phyloP scores from a whole-genome alignment of 1,140 invertebrate genomes.

The Batillaria attramentaria region DNA sequence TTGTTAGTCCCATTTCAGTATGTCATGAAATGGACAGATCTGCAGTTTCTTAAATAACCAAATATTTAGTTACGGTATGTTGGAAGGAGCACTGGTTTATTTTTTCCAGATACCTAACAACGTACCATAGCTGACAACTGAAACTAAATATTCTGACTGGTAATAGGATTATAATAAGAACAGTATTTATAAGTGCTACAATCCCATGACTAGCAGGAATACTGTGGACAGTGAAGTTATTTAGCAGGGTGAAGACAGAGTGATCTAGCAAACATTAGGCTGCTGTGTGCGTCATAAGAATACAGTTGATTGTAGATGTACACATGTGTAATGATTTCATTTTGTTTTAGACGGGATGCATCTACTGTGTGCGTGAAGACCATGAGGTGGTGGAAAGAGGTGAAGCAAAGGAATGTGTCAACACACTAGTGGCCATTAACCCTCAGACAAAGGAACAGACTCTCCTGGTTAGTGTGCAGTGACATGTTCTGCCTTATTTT shows the following conservation, averaged over 20 bases:
- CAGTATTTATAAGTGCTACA: background rate
- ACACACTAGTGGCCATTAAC: conserved; percentile 60
- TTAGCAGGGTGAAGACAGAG: background rate
- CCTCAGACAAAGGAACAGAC: conserved; percentile 48
- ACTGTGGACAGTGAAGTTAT: background rate
- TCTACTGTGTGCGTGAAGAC: conserved; percentile 65
- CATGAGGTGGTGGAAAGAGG: conserved; percentile 57
- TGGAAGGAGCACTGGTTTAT: too few species aligned
- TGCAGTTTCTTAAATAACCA: too few species aligned
- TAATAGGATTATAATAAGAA: too few species aligned
- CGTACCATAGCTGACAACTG: too few species aligned
- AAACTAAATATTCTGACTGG: too few species aligned
- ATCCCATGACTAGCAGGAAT: background rate
- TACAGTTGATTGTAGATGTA: background rate
- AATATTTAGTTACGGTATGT: too few species aligned
- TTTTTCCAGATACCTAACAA: too few species aligned
- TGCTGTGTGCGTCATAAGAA: background rate
- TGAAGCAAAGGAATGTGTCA: conserved; percentile 57
- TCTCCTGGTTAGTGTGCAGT: conserved; percentile 47
- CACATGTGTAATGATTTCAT: background rate
- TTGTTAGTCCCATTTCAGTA: too few species aligned
- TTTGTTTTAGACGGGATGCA: conserved; percentile 45
- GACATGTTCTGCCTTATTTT: too few species aligned
- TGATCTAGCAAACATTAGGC: background rate
- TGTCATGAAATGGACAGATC: too few species aligned